A percentile compares a stretch with the other conserved stretches of the same genome.
These are phyloP conservation scores for Eurosta solidaginis DNA, from an alignment of 1,140 invertebrate species.

Conservation along the genomic window DNA sequence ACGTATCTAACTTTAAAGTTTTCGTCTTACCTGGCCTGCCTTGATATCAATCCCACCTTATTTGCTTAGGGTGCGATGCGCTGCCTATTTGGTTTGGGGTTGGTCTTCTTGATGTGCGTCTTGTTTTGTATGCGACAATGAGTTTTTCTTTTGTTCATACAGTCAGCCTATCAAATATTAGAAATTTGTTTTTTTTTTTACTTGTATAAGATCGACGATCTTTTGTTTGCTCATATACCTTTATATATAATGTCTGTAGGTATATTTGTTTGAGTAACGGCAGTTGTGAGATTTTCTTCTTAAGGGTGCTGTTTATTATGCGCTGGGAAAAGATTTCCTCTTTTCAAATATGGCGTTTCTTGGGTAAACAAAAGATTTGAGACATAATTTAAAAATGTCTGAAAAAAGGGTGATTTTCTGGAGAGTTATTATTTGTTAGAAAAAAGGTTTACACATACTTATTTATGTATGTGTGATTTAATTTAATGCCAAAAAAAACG, in stretches of 20 bases:
- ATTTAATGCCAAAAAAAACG: too few relatives aligned
- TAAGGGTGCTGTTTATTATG: conserved; percentile 3
- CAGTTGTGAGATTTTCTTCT: background rate
- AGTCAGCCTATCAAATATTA: conserved; percentile 23
- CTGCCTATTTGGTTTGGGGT: background rate
- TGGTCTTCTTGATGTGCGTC: background rate
- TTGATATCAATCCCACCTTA: background rate
- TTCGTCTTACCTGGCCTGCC: too few relatives aligned
- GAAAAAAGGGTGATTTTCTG: background rate
- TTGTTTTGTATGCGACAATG: background rate
- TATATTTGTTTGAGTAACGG: background rate
- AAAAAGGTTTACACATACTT: background rate
- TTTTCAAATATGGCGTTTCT: conserved; percentile 3
- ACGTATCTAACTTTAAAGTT: background rate
- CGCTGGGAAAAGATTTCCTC: background rate
- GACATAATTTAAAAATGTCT: background rate
- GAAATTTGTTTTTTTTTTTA: background rate
- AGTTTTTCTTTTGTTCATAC: background rate
- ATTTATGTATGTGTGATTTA: too few relatives aligned
- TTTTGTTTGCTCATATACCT: background rate
- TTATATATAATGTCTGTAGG: too few relatives aligned
- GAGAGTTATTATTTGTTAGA: background rate
- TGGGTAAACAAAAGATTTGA: background rate
- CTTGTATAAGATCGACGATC: background rate
- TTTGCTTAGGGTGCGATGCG: background rate